Evolutionary conservation across 2,797 vertebrate genomes (phyloP).

Genomic region (Sebastes reedi): DNA sequence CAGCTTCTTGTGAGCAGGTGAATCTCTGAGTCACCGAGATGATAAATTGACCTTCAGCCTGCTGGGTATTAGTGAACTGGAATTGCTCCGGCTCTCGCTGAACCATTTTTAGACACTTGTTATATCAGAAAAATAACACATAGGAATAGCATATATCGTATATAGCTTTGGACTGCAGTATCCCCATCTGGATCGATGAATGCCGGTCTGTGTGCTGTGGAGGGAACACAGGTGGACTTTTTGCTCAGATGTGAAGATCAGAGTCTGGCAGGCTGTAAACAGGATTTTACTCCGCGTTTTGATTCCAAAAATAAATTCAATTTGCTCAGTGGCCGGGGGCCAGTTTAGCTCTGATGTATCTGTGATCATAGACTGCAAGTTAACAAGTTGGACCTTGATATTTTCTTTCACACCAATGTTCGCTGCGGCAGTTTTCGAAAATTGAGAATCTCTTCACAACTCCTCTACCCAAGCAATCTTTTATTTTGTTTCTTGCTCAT

Average conservation of each 20-base stretch:
- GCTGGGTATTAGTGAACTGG: conserved; percentile 30
- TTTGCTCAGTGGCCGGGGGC: conserved; percentile 12
- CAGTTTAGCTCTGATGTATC: conserved; percentile 11
- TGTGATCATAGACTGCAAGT: conserved; percentile 9
- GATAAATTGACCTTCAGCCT: conserved; percentile 69
- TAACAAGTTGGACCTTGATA: background rate
- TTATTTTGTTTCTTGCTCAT: background rate
- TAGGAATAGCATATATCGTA: background rate
- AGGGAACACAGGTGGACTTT: background rate
- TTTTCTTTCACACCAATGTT: conserved; percentile 2
- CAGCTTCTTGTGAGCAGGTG: conserved; percentile 52
- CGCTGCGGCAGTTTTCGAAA: background rate
- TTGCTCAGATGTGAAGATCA: conserved; percentile 24
- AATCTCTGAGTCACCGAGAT: conserved; percentile 52
- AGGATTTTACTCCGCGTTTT: conserved; percentile 3
- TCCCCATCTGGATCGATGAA: conserved; percentile 12
- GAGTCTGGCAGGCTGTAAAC: conserved; percentile 17
- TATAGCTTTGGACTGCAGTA: background rate
- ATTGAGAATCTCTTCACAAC: background rate
- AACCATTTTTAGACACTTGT: conserved; percentile 33
- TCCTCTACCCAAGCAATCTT: background rate
- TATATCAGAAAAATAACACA: conserved; percentile 26
- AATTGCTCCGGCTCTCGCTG: conserved; percentile 25
- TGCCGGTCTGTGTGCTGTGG: background rate
- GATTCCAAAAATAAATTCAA: conserved; percentile 27